Evolutionary conservation across 1,140 invertebrate genomes (phyloP).

Genomic region (Maconellicoccus hirsutus): DNA sequence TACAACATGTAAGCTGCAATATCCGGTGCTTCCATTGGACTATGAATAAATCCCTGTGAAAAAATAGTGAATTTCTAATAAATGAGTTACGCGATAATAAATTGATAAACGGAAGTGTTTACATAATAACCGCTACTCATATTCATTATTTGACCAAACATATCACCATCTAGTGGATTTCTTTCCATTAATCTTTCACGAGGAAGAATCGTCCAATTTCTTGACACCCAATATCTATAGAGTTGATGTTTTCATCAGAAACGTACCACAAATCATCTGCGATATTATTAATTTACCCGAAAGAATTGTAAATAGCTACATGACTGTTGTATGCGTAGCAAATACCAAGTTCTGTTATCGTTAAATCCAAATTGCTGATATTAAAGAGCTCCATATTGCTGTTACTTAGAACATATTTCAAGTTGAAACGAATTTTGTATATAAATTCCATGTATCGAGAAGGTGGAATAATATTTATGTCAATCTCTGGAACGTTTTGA

Average conservation of each 20-base stretch:
- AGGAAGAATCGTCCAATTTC: conserved; percentile 30
- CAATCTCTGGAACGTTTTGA: conserved; percentile 36
- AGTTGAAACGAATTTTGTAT: conserved; percentile 28
- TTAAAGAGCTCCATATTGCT: conserved; percentile 27
- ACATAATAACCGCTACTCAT: conserved; percentile 48
- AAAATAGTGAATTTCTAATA: conserved; percentile 1
- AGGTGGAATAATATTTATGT: conserved; percentile 38
- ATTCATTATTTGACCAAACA: conserved; percentile 55
- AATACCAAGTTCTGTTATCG: conserved; percentile 50
- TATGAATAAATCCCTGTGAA: conserved; percentile 43
- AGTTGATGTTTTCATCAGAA: too few species aligned
- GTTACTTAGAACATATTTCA: conserved; percentile 28
- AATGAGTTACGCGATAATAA: too few species aligned
- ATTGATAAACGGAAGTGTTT: conserved; percentile 26
- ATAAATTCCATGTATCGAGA: conserved; percentile 43
- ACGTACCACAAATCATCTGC: background rate
- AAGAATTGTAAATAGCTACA: conserved; percentile 47
- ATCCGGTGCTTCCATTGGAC: conserved; percentile 44
- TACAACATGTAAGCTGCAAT: conserved; percentile 41
- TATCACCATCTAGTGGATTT: conserved; percentile 54
- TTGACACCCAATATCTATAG: conserved; percentile 32
- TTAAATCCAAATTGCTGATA: conserved; percentile 28
- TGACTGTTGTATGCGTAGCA: conserved; percentile 53
- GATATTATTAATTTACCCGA: conserved; percentile 38
- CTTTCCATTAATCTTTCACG: conserved; percentile 39